These are phyloP conservation scores for Proteles cristata DNA, from an alignment of 2,113 vertebrate species.

Conservation along the genomic window DNA sequence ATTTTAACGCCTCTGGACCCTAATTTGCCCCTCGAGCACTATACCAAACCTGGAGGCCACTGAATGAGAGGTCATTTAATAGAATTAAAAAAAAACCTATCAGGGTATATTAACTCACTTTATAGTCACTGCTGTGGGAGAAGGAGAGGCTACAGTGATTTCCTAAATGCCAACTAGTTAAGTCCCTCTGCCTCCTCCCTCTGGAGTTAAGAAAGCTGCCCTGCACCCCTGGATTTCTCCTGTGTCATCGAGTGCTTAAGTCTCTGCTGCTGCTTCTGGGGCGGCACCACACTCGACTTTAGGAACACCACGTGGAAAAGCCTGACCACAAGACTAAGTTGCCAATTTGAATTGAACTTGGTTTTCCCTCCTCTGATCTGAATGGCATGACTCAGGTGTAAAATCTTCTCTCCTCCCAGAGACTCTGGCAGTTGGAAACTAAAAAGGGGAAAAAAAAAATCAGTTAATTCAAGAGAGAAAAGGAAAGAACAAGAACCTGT, in stretches of 20 bases:
- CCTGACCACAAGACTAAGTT: neutral
- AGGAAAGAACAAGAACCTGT: slow-evolving; percentile 1
- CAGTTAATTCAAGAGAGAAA: neutral
- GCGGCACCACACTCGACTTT: neutral
- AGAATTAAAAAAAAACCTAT: neutral
- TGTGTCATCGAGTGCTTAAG: too few relatives aligned
- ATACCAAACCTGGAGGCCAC: neutral
- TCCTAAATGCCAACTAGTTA: neutral
- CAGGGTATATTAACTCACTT: neutral
- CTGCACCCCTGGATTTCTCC: neutral
- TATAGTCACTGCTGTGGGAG: neutral
- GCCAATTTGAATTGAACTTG: neutral
- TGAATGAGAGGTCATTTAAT: neutral
- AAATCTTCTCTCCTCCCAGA: neutral
- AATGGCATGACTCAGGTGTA: neutral
- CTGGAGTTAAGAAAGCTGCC: neutral
- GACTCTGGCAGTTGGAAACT: neutral
- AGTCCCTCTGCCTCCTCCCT: neutral
- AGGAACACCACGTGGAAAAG: neutral
- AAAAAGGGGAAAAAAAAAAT: neutral
- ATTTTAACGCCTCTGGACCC: neutral
- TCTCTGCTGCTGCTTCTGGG: neutral
- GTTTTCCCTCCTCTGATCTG: neutral
- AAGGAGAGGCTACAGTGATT: neutral
- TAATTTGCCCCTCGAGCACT: neutral